Evolutionary conservation across 2,113 vertebrate species (phyloP).

Genomic region (Poecilia latipinna): DNA sequence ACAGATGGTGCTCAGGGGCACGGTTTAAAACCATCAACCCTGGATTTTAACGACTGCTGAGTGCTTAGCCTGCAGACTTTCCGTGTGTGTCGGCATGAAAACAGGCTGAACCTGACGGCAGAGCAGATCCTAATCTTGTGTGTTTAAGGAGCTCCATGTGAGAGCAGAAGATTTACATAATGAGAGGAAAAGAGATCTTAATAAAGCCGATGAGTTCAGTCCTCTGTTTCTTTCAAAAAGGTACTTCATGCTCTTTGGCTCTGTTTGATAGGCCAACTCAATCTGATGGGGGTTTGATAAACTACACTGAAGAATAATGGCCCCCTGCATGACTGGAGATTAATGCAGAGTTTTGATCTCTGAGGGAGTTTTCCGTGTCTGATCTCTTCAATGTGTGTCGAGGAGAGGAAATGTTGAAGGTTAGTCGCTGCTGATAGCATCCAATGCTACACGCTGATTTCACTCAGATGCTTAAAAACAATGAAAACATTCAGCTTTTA

Average conservation of each 20-base stretch:
- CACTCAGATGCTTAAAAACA: not conserved
- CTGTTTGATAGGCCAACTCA: conserved; percentile 43
- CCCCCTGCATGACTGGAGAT: conserved; percentile 49
- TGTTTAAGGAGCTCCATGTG: conserved; percentile 61
- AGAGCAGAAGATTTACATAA: conserved; percentile 72
- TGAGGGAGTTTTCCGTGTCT: conserved; percentile 22
- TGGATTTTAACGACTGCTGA: too few species aligned
- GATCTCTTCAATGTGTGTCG: conserved; percentile 36
- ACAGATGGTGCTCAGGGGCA: too few species aligned
- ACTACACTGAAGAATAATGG: conserved; percentile 46
- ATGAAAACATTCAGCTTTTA: not conserved
- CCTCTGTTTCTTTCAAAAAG: conserved; percentile 55
- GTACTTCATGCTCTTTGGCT: conserved; percentile 29
- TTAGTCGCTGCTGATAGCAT: conserved; percentile 9
- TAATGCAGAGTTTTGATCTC: conserved; percentile 32
- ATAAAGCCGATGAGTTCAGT: conserved; percentile 54
- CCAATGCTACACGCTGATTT: conserved; percentile 1
- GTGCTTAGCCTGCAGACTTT: too few species aligned
- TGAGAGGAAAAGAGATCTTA: conserved; percentile 69
- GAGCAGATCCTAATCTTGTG: conserved; percentile 59
- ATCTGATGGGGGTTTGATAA: conserved; percentile 54
- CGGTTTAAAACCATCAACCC: too few species aligned
- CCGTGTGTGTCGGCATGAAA: not conserved
- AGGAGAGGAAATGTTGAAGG: not conserved
- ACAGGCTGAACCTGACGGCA: conserved; percentile 2